Evolutionary conservation across 2,113 vertebrate genomes (phyloP).

Genomic region (Neolamprologus fasciatus): DNA sequence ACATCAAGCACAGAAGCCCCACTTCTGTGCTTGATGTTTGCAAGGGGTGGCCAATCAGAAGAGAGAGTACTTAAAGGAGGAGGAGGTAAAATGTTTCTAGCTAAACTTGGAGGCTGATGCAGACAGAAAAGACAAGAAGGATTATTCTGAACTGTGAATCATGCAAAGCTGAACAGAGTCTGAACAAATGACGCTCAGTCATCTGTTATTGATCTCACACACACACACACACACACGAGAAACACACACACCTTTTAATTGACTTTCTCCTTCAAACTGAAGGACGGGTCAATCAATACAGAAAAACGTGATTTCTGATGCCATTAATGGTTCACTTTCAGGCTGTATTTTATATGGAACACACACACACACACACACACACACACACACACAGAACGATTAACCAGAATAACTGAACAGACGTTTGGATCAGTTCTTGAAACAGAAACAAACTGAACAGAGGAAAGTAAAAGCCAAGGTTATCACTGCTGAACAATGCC

Average conservation of each 20-base stretch:
- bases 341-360: background rate
- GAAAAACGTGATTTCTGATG: background rate
- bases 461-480: slow-evolving; percentile 4
- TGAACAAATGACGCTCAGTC: background rate
- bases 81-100: background rate
- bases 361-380: background rate
- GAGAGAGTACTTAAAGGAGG: background rate
- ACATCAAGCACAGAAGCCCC: background rate
- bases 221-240: background rate
- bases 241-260: background rate
- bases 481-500: background rate
- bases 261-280: background rate
- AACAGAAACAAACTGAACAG: background rate
- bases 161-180: background rate
- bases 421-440: background rate
- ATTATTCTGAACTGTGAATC: background rate
- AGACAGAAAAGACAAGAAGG: background rate
- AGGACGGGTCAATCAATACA: background rate
- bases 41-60: background rate
- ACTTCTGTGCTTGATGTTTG: background rate
- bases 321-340: background rate
- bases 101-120: background rate
- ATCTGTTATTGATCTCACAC: background rate
- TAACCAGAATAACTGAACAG: background rate
- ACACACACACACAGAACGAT: background rate